Conservation (phyloP, 2,113 vertebrate species). For the Lophura nycthemera region DNA sequence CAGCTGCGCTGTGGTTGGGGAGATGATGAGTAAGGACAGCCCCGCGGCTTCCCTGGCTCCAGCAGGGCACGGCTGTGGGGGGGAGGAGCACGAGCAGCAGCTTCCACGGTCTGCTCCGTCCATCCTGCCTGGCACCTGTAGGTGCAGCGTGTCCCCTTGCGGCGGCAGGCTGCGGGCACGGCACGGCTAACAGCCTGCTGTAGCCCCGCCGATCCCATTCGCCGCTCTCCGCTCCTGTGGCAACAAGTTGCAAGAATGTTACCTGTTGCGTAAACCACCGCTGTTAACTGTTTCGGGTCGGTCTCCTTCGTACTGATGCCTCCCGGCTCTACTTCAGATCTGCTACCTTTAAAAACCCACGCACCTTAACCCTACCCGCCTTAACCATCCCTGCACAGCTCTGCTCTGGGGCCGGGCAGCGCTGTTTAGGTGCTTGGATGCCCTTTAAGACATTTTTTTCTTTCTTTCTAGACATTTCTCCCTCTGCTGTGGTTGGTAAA, state of each 20-base stretch:
- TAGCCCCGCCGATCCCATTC: not conserved
- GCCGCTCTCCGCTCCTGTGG: not conserved
- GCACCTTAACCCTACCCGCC: not conserved
- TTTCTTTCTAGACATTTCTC: not conserved
- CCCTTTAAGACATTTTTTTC: not conserved
- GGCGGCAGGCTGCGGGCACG: fast-evolving
- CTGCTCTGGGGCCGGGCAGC: not conserved
- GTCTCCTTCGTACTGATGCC: not conserved
- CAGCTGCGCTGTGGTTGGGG: fast-evolving
- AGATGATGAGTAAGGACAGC: not conserved
- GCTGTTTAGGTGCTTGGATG: not conserved
- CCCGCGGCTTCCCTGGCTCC: not conserved
- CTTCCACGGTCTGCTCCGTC: fast-evolving
- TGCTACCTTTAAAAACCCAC: no score
- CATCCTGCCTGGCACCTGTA: fast-evolving
- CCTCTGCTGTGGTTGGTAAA: not conserved
- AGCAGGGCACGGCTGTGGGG: not conserved
- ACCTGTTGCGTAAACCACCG: not conserved
- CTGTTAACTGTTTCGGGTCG: not conserved
- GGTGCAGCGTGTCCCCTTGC: fast-evolving
- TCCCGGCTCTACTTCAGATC: fast-evolving
- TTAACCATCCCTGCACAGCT: not conserved
- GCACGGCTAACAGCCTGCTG: not conserved
- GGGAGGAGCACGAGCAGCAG: fast-evolving
- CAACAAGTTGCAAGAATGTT: not conserved